phyloP scores from a whole-genome alignment of 2,888 invertebrate species.

The Norana najaformis region DNA sequence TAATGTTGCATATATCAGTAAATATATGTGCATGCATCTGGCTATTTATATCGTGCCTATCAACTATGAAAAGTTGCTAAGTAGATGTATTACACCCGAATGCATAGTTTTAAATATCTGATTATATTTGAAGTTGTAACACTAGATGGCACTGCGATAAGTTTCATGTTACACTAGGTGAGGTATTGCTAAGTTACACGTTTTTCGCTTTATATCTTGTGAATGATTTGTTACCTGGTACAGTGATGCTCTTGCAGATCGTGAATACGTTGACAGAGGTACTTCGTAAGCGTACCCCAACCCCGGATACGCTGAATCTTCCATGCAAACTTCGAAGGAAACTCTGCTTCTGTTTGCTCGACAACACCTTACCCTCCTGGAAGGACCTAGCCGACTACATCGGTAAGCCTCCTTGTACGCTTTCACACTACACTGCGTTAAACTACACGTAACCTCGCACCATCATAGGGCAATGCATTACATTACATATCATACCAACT shows the following conservation, averaged over 20 bases:
- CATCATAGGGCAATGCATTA: no score
- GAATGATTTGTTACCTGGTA: background rate
- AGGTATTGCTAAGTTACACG: no score
- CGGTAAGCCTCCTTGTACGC: background rate
- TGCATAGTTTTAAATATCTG: no score
- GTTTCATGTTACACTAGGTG: no score
- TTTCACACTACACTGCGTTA: background rate
- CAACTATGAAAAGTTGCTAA: no score
- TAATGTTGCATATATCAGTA: background rate
- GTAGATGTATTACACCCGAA: no score
- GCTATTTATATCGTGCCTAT: no score
- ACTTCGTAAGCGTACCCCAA: background rate
- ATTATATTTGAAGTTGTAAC: no score
- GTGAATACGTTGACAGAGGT: background rate
- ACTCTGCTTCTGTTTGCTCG: constrained; percentile 18
- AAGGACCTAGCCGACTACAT: background rate
- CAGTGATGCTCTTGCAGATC: background rate
- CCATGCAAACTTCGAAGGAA: background rate
- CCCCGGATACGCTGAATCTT: background rate
- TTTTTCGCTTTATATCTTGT: no score
- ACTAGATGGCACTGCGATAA: no score
- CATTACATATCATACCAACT: background rate
- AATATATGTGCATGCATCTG: background rate
- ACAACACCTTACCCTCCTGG: background rate
- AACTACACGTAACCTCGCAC: background rate